Evolutionary conservation across 2,113 vertebrate genomes (phyloP), one percentile per base, ranked within the genome.

Genomic region (Pontoporia blainvillei): DNA sequence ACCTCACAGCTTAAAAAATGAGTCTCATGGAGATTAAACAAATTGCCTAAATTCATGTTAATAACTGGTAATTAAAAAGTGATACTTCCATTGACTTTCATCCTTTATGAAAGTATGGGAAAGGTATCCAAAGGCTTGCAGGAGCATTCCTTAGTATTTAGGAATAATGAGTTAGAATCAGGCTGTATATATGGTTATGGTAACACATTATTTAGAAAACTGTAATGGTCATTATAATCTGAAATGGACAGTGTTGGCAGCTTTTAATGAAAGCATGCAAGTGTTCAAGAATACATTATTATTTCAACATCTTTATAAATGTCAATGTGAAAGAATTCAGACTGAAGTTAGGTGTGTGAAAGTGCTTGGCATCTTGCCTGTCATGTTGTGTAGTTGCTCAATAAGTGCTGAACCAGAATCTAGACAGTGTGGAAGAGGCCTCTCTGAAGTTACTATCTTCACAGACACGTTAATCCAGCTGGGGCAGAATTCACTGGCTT

Each of bases 391-490:
- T 8, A 17, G 44, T 71, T 87, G 84, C 71, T 81, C 75, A 36
- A 52, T 76, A 59, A 46, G 82, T 89, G 59, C 95, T 93, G 72
- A 82, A n/a, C 72, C 23, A 46, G 61, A 94, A 96, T 57, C 52
- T 7, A 90, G 72, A 27, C 75, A 18, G 59, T 34, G 25, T 36
- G 41, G 52, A 61, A 95, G 91, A 83, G 72, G 81, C 66, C 82
- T 46, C 59, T 62, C 89, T 86, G 85, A 83, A 36, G 25, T 93
- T 94, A 92, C 36, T 29, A 13, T 96, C 64, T 96, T 96, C 87
- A 95, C 97, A 96, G 97, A 62, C 46, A 81, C 88, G 89, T 97
- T 79, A 95, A 94, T 96, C 93, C 89, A 97, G 36, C 93, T 97
- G 95, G 54, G 95, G 25, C 64, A 91, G 75, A 88, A 96, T 96